Conservation (phyloP, 2,797 vertebrate species). For the Philypnodon macrostomus region DNA sequence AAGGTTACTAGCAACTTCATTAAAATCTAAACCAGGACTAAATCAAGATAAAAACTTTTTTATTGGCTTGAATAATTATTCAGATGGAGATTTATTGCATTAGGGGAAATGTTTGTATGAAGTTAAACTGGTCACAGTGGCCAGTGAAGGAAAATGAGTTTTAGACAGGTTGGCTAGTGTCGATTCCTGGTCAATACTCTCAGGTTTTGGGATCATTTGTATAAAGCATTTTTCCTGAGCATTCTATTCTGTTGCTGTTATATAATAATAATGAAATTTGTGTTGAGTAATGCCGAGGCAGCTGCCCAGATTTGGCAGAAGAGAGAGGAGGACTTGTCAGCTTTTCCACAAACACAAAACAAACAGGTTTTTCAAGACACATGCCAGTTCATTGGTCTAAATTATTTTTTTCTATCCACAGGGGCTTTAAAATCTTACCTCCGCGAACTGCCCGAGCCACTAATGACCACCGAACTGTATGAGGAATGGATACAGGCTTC, state of each 20-base stretch:
- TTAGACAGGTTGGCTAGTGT: no score
- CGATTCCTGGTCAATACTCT: no score
- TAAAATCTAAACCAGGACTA: no score
- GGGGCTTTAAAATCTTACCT: constrained; percentile 98
- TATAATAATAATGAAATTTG: constrained; percentile 45
- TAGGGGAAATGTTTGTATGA: no score
- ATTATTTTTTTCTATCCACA: constrained; percentile 48
- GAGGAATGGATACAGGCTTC: constrained; percentile 99
- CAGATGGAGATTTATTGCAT: no score
- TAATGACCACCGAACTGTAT: constrained; percentile 96
- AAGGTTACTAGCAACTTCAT: no score
- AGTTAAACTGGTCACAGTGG: no score
- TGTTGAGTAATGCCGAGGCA: constrained; percentile 49
- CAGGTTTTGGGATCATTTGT: no score
- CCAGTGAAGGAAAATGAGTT: no score
- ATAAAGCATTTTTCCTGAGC: constrained; percentile 1
- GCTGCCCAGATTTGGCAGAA: constrained; percentile 29
- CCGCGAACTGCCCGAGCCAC: constrained; percentile 94
- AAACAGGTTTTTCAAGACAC: constrained; percentile 24
- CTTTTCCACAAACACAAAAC: constrained; percentile 24
- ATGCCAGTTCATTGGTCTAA: constrained; percentile 19
- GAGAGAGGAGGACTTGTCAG: constrained; percentile 30
- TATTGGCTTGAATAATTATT: no score
- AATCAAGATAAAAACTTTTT: no score
- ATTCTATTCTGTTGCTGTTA: constrained; percentile 24